phyloP scores from a whole-genome alignment of 2,113 vertebrate species.

The Malurus melanocephalus region DNA sequence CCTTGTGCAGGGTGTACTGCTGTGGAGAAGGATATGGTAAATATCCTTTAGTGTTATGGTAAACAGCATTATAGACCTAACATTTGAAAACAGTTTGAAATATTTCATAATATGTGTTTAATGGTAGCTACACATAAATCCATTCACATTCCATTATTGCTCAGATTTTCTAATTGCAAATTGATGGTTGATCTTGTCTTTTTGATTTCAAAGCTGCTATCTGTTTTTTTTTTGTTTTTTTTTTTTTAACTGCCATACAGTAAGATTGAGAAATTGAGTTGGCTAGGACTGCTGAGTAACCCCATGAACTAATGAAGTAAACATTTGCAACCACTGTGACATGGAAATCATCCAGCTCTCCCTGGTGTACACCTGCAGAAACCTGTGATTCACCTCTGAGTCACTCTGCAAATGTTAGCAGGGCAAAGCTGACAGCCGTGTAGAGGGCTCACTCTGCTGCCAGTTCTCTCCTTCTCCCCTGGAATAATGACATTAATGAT shows the following conservation, averaged over 20 bases:
- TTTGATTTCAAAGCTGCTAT: constrained; percentile 35
- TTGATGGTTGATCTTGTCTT: constrained; percentile 13
- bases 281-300: constrained; percentile 72
- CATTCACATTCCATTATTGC: neutral
- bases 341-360: constrained; percentile 75
- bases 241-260: constrained; percentile 28
- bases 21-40: neutral
- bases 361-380: constrained; percentile 79
- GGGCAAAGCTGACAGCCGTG: constrained; percentile 60
- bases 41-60: neutral
- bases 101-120: neutral
- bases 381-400: constrained; percentile 80
- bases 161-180: constrained; percentile 52
- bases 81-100: neutral
- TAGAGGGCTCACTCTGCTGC: constrained; percentile 61
- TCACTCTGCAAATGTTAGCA: constrained; percentile 73
- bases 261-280: constrained; percentile 69
- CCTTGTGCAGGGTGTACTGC: neutral
- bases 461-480: constrained; percentile 58
- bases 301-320: constrained; percentile 80
- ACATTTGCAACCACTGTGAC: constrained; percentile 73
- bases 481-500: constrained; percentile 74
- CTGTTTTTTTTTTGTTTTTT: neutral
- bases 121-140: neutral
- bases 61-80: neutral